phyloP scores from a whole-genome alignment of 2,113 vertebrate genomes.

The Xenotilapia flavipinnis region DNA sequence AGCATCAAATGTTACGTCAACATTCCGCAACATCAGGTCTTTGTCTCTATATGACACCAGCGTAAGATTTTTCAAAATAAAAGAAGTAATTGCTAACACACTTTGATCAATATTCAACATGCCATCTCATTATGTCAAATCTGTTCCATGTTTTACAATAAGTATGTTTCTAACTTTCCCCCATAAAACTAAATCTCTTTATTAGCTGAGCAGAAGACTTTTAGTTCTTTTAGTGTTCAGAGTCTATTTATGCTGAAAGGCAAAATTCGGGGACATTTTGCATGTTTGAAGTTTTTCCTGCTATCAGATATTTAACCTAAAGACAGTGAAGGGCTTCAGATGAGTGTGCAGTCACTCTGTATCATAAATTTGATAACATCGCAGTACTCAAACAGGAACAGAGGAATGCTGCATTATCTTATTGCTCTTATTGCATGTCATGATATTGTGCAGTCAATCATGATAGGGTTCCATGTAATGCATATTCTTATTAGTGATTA shows the following conservation, averaged over 20 bases:
- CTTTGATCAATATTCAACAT: neutral
- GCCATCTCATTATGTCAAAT: neutral
- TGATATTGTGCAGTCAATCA: neutral
- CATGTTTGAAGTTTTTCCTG: neutral
- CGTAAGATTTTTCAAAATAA: neutral
- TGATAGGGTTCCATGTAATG: neutral
- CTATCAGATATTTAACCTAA: neutral
- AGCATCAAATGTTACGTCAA: neutral
- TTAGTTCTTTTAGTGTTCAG: neutral
- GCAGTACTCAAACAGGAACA: neutral
- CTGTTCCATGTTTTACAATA: neutral
- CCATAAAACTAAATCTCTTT: neutral
- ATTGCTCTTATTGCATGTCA: neutral
- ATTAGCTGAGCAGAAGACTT: neutral
- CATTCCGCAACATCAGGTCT: neutral
- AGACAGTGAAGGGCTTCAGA: neutral
- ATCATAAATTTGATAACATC: neutral
- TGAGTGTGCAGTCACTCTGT: neutral
- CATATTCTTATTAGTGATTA: neutral
- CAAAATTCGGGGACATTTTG: neutral
- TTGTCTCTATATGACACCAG: neutral
- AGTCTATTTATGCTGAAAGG: neutral
- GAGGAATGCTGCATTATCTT: neutral
- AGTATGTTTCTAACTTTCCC: neutral
- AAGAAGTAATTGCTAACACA: neutral